phyloP scores from a whole-genome alignment of 2,113 vertebrate species.

The Myiopsitta monachus region DNA sequence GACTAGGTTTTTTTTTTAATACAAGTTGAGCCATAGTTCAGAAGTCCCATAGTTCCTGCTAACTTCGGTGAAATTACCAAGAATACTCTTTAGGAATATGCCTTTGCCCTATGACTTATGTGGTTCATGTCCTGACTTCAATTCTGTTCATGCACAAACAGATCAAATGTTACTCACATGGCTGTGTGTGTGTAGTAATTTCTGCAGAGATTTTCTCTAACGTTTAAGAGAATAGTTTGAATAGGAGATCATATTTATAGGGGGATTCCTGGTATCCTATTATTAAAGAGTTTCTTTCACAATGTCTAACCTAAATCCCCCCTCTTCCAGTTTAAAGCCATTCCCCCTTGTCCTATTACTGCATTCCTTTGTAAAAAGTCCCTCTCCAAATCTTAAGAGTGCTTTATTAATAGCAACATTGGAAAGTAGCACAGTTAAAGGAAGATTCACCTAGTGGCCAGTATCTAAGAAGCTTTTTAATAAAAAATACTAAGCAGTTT shows the following conservation, averaged over 20 bases:
- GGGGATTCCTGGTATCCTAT: background rate
- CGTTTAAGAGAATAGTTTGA: background rate
- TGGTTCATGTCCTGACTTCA: background rate
- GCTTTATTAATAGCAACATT: background rate
- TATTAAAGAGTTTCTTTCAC: background rate
- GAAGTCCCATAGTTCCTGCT: background rate
- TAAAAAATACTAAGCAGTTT: background rate
- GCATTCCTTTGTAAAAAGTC: background rate
- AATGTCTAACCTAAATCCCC: background rate
- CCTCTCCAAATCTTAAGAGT: background rate
- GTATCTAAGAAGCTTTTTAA: background rate
- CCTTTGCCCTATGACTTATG: background rate
- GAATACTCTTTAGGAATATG: too few relatives aligned
- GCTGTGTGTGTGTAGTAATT: background rate
- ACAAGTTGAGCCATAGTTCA: background rate
- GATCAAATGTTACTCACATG: background rate
- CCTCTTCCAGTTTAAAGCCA: background rate
- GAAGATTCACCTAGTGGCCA: background rate
- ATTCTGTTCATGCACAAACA: background rate
- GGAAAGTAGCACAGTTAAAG: background rate
- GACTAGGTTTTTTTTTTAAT: background rate
- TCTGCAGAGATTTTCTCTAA: background rate
- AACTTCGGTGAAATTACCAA: background rate
- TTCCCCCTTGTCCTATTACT: background rate
- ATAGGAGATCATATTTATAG: background rate